Base-by-base conservation (phyloP, 2,113 vertebrate species). In the Brienomyrus brachyistius region DNA sequence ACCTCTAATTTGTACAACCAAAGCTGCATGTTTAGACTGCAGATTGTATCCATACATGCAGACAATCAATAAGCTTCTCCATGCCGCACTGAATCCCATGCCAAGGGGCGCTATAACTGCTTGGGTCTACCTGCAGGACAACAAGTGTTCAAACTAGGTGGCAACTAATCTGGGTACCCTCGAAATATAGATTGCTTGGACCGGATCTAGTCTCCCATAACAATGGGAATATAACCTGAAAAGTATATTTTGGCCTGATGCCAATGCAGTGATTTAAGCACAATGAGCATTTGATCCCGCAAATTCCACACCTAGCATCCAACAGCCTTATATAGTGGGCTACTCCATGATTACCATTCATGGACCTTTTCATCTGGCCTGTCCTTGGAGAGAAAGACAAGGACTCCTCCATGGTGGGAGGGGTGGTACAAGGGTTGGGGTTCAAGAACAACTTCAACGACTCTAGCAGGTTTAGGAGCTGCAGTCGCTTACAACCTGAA, bases 401-500 rank as follows among this genome's bases (percentile, higher is more conserved):
- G 35, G 21, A 19, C 17, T 48, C 40, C 11, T 13, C 66, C 66
- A 31, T 5, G 4, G 15, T 27, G 4, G 70, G 70, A 3, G 70
- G 13, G 27, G 31, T 3, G 70, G 31, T 40, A 40, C 74, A 8
- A 80, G 70, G 4, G 13, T 40, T 40, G 35, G 74, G 74, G 74
- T 19, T 80, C 74, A 80, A 80, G 74, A 80, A 19, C 5, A 43
- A 21, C 21, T 6, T 21, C 21, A 62, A 15, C 51, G 10, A 77
- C 35, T 43, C 74, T 35, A 13, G 31, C 35, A 80, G 35, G 74
- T 80, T 80, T 43, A 8, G 35, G 74, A 80, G 27, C 88, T 90
- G 23, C 84, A 91, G 87, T 88, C 86, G 56, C 86, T 77, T 31
- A 86, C 47, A 92, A 93, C 93, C 92, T 91, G 92, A 93, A 93